Evolutionary conservation across 35 echinoderm and acorn worm species (phyloP).

Genomic region (Lytechinus pictus): DNA sequence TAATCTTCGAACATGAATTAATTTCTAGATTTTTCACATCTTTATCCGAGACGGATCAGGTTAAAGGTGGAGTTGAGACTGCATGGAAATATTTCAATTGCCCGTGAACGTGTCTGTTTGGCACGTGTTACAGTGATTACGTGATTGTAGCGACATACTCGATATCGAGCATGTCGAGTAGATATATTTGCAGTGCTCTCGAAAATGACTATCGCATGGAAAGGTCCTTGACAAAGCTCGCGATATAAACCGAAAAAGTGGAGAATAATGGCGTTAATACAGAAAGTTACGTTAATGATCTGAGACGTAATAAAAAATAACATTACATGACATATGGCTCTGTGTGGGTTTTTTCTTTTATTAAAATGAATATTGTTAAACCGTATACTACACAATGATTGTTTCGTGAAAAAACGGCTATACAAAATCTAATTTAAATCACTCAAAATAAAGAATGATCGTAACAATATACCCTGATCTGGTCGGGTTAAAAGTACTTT

Average conservation of each 20-base stretch:
- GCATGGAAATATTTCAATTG: constrained; percentile 19
- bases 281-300: not conserved
- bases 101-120: not conserved
- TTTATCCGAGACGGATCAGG: not conserved
- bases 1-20: not conserved
- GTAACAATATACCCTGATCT: not conserved
- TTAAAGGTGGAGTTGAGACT: not conserved
- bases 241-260: not conserved
- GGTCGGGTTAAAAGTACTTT: not conserved
- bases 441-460: not conserved
- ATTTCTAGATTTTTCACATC: not conserved
- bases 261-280: not conserved
- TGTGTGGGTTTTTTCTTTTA: no score
- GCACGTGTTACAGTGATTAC: not conserved
- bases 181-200: not conserved
- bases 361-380: not conserved
- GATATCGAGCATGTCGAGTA: not conserved
- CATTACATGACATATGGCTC: no score
- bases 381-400: not conserved
- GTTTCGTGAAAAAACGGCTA: not conserved
- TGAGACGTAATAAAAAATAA: no score
- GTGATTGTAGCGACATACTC: not conserved
- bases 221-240: not conserved
- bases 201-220: not conserved
- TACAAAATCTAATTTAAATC: not conserved